Conservation (phyloP, 2,113 vertebrate species). For the Sciurus niger region DNA sequence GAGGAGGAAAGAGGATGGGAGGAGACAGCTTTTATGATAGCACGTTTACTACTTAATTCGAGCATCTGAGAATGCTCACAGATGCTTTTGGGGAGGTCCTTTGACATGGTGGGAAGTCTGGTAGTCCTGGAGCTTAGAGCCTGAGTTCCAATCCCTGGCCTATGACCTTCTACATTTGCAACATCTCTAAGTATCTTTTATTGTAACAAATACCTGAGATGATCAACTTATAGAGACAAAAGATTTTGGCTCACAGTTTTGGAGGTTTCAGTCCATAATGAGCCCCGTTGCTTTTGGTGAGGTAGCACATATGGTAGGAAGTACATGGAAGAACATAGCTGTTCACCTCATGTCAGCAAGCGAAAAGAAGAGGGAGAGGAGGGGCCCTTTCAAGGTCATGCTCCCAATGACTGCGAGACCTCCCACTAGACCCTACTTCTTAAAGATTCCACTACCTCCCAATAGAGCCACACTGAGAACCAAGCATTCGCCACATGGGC, state of each 20-base stretch:
- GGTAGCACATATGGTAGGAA: too few relatives aligned
- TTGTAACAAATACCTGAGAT: not conserved
- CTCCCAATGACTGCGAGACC: not conserved
- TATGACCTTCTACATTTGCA: not conserved
- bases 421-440: not conserved
- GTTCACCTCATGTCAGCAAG: not conserved
- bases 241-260: not conserved
- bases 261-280: not conserved
- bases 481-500: not conserved
- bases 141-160: not conserved
- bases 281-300: not conserved
- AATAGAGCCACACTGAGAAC: not conserved
- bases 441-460: not conserved
- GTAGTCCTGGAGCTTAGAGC: not conserved
- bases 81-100: not conserved
- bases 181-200: not conserved
- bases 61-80: not conserved
- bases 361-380: not conserved
- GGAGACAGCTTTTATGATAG: not conserved
- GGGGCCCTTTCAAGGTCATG: not conserved
- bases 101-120: not conserved
- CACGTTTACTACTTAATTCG: not conserved
- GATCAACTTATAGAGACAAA: not conserved
- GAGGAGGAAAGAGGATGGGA: not conserved
- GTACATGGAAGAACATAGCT: not conserved